Base-by-base conservation (phyloP, 2,113 vertebrate species). In the Mesembrinibis cayennensis region DNA sequence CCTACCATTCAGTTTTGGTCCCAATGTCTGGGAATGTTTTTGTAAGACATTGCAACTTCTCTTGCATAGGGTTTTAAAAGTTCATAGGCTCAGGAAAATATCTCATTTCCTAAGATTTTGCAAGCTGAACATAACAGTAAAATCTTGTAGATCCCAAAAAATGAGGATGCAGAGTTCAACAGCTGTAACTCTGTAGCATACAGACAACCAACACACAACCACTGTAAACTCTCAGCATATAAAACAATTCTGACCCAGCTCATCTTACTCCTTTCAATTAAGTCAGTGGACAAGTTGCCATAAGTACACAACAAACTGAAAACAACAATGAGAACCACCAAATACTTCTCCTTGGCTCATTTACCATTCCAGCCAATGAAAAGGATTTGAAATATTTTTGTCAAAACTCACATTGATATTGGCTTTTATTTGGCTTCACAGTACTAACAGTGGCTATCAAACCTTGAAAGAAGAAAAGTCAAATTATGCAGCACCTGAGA, bases 191-290 rank as follows among this genome's bases (percentile, higher is more conserved):
- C 10, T 50, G 45, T 9, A 61, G 29, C 40, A 10, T 3, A 44
- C 4, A 9, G 26, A 67, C 58, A 89, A 34, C 32, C 56, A 79
- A 29, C 23, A n/a, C 23, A 32, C 18, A 49, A 58, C 72, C 29
- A 15, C 23, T 13, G 30, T 55, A 36, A 0, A 3, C 30, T 67
- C 6, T n/a, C 21, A 53, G 59, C 0, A 18, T 15, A 19, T 18
- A 50, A 40, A 87, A 47, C 22, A 34, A 20, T 59, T 58, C 26
- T 63, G n/a, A 47, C 21, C 45, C 53, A 69, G 47, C 47, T 82
- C 65, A 63, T 26, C 42, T 27, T 18, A 2, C 3, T 85, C 56
- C 36, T 80, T 58, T 20, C 61, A 18, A 18, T 53, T 27, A 40
- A 53, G 73, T 20, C 78, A 55, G 44, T 1, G 25, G 13, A 53